Evolutionary conservation across 2,797 vertebrate genomes (phyloP), one percentile per base, ranked within the genome.

Genomic region (Chromobotia macracanthus): DNA sequence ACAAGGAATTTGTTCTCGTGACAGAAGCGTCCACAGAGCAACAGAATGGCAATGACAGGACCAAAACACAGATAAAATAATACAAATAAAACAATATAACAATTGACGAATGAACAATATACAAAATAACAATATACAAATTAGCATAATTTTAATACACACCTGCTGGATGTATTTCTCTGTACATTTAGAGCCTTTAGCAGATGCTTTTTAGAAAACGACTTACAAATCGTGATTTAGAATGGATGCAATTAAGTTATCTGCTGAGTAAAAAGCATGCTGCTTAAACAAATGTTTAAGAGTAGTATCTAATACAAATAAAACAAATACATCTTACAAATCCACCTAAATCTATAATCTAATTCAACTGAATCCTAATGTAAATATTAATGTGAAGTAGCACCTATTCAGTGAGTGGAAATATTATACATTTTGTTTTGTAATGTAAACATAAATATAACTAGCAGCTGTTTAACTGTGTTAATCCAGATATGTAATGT

Each of bases 201-300:
- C 16, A 67, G 10, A 23, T 23, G 11, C 5, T 6, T 21, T 38
- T 19, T 12, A 0, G 16, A 11, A 5, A 66, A 44, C 11, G 1
- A 28, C 8, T 51, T 11, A 8, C 2, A 15, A 23, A 25, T 23
- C 15, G 31, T 63, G 18, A 18, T 61, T 63, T 50, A 63, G 41
- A 0, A 1, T 35, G 38, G 10, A 13, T 28, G 4, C 9, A 60
- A 6, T 35, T 53, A 1, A 50, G 15, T 51, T 6, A 1, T 53
- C 2, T 9, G 9, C 1, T 19, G 3, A 12, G 48, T 28, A 68
- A 1, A 31, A 31, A 46, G 2, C 2, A 18, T 60, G 19, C 16
- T 44, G 23, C 19, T 56, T 60, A 72, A n/a, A n/a, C n/a, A n/a
- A n/a, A n/a, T n/a, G n/a, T n/a, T n/a, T 25, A 58, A 25, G 58